Percentiles rank a stretch among this genome's conserved stretches.
Evolutionary conservation across 2,113 vertebrate species (phyloP).

Genomic region (Oryzias javanicus): DNA sequence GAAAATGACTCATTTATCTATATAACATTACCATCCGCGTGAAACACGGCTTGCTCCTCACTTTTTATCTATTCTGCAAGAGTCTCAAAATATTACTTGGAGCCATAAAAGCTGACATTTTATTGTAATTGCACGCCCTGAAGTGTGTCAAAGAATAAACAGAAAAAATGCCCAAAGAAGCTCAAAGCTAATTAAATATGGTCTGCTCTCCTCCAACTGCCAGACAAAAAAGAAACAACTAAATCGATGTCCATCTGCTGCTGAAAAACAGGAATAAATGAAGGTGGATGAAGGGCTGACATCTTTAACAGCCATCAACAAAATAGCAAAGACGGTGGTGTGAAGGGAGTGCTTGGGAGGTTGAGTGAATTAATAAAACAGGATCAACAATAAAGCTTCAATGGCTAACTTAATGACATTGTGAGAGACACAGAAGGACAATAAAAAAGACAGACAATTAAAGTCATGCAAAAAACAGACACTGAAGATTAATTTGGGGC

Average conservation of each 20-base stretch:
- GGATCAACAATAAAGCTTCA: too few species aligned
- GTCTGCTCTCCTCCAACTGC: conserved; percentile 17
- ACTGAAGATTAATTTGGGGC: too few species aligned
- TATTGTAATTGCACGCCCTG: conserved; percentile 55
- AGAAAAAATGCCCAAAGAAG: conserved; percentile 38
- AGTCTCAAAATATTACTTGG: conserved; percentile 56
- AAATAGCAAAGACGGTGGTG: too few species aligned
- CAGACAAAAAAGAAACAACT: neutral
- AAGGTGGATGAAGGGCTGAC: neutral
- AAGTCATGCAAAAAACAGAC: too few species aligned
- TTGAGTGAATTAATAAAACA: too few species aligned
- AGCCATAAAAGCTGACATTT: conserved; percentile 21
- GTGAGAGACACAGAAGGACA: too few species aligned
- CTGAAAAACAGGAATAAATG: conserved; percentile 7
- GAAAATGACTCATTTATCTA: conserved; percentile 1
- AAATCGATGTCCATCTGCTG: conserved; percentile 47
- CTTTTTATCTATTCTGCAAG: conserved; percentile 6
- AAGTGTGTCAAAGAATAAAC: conserved; percentile 63
- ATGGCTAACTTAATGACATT: too few species aligned
- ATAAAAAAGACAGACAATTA: too few species aligned
- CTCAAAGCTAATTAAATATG: conserved; percentile 51
- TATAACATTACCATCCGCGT: neutral
- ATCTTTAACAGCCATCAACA: too few species aligned
- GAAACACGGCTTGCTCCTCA: neutral
- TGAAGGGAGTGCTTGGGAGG: too few species aligned